phyloP scores from a whole-genome alignment of 2,113 vertebrate genomes.

The human region GRCh38 chrX:81233501-81234000 shows the following conservation, averaged over 20 bases:
- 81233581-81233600: conserved; percentile 6
- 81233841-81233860: background rate
- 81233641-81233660: background rate
- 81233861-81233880: background rate
- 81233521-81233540: too few species aligned
- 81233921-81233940: background rate
- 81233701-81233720: background rate
- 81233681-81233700: background rate
- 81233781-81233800: background rate
- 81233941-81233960: background rate
- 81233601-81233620: background rate
- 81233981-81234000: conserved; percentile 42
- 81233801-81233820: background rate
- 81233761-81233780: background rate
- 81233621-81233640: background rate
- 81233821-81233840: background rate
- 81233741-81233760: background rate
- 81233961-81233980: conserved; percentile 20
- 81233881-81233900: background rate
- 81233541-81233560: too few species aligned
- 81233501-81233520: too few species aligned
- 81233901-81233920: background rate
- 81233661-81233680: background rate
- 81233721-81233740: background rate
- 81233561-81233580: background rate